A percentile compares a stretch with the other conserved stretches of the same genome.
phyloP scores from a whole-genome alignment of 2,113 vertebrate species.

The Scatophagus argus region DNA sequence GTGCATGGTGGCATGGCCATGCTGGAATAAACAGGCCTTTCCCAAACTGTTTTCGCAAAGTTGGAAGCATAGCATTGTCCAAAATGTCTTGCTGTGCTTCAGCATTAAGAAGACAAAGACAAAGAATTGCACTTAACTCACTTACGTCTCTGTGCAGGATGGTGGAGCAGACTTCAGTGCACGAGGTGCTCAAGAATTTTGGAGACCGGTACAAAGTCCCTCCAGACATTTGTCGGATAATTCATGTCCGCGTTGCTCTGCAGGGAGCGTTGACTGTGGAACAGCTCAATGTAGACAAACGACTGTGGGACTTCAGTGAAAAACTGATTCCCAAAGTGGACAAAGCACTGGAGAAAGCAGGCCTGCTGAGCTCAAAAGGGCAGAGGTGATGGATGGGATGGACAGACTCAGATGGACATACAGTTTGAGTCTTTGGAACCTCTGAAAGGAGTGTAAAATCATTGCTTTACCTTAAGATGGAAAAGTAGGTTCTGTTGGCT shows the following conservation, averaged over 20 bases:
- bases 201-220: slow-evolving; percentile 32
- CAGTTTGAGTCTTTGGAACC: no score
- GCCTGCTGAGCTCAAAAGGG: slow-evolving; percentile 10
- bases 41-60: no score
- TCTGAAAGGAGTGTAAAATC: no score
- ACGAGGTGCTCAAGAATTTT: slow-evolving; percentile 39
- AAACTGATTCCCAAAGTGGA: slow-evolving; percentile 57
- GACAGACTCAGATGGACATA: neutral
- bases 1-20: no score
- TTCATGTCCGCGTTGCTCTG: no score
- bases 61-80: no score
- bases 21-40: no score
- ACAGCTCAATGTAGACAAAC: slow-evolving; percentile 48
- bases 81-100: slow-evolving; percentile 5
- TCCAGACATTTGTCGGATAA: slow-evolving; percentile 43
- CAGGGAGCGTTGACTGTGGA: slow-evolving; percentile 25
- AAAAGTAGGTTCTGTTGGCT: no score
- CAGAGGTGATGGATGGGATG: neutral
- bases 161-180: slow-evolving; percentile 61
- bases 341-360: slow-evolving; percentile 28
- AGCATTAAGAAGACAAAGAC: no score
- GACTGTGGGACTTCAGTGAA: slow-evolving; percentile 62
- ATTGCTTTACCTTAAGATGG: no score
- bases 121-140: no score
- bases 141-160: no score